Percentiles rank a stretch among this genome's conserved stretches.
Evolutionary conservation across 2,888 invertebrate species (phyloP).

Genomic region (Lysandra coridon): DNA sequence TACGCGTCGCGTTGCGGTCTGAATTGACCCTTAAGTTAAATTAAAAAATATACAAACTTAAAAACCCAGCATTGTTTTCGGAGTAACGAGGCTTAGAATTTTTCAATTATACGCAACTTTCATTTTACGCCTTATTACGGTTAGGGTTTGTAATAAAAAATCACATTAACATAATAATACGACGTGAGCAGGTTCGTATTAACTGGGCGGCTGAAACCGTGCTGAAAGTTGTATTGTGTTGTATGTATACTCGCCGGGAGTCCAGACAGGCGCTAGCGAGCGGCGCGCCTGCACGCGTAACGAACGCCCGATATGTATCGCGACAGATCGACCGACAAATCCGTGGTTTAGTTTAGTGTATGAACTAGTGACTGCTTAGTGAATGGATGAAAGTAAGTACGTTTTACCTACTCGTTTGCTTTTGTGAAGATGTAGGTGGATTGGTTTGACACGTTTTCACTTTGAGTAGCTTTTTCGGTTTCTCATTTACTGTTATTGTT

Average conservation of each 20-base stretch:
- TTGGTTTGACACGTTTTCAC: slow-evolving; percentile 4
- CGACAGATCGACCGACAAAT: slow-evolving; percentile 39
- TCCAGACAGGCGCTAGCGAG: slow-evolving; percentile 50
- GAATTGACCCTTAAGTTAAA: not conserved
- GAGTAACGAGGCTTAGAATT: slow-evolving; percentile 7
- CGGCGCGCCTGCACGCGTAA: slow-evolving; percentile 47
- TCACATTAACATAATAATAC: slow-evolving; percentile 34
- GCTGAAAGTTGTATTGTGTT: slow-evolving; percentile 34
- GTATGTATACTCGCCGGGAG: slow-evolving; percentile 35
- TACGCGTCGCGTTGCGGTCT: too few relatives aligned
- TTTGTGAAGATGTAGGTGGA: not conserved
- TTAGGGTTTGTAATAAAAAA: slow-evolving; percentile 33
- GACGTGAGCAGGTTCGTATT: slow-evolving; percentile 30
- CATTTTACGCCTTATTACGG: slow-evolving; percentile 33
- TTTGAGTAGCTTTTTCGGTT: not conserved
- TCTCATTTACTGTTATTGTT: not conserved
- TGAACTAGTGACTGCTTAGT: slow-evolving; percentile 19
- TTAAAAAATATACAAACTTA: not conserved
- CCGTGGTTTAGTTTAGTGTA: slow-evolving; percentile 28
- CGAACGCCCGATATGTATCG: slow-evolving; percentile 34
- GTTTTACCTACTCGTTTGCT: slow-evolving; percentile 7
- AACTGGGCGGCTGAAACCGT: slow-evolving; percentile 32
- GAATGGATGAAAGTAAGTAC: slow-evolving; percentile 24
- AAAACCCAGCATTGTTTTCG: not conserved
- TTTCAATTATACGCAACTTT: slow-evolving; percentile 32